Percentiles rank a stretch among this genome's conserved stretches.
Conservation (phyloP, 2,797 vertebrate species). For the Spinibarbus caldwelli region DNA sequence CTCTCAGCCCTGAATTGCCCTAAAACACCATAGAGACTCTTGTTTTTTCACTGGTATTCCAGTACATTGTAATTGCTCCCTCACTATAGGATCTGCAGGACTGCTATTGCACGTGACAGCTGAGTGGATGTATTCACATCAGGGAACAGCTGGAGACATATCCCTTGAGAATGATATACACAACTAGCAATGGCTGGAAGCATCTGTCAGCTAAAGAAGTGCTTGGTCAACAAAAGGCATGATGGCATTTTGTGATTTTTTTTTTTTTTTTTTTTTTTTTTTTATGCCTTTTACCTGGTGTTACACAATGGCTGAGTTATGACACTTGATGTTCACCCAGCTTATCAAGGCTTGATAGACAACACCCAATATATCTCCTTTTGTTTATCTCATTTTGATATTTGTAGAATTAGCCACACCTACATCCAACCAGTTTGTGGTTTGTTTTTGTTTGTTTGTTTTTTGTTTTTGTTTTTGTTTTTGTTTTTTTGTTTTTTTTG, state of each 20-base stretch:
- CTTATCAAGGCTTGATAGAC: background rate
- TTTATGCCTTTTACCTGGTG: background rate
- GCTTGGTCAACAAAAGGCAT: background rate
- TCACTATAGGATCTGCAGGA: background rate
- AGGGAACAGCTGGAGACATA: slow-evolving; percentile 18
- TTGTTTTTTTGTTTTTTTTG: too few species aligned
- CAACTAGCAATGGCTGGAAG: background rate
- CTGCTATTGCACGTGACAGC: background rate
- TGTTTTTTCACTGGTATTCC: background rate
- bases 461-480: background rate
- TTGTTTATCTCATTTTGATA: background rate
- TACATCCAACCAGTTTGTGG: too few species aligned
- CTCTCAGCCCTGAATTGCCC: background rate
- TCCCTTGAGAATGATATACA: slow-evolving; percentile 4
- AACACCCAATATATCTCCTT: background rate
- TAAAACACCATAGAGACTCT: background rate
- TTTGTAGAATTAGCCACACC: background rate
- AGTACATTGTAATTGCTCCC: background rate
- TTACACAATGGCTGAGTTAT: background rate
- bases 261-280: background rate
- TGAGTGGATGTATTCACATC: background rate
- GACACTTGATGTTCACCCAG: background rate
- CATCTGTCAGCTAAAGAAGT: slow-evolving; percentile 20
- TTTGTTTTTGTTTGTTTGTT: too few species aligned
- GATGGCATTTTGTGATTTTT: background rate